A percentile compares a stretch with the other conserved stretches of the same genome.
These are phyloP conservation scores for Hydrochoerus hydrochaeris DNA, from an alignment of 2,113 vertebrate species.

Conservation along the genomic window DNA sequence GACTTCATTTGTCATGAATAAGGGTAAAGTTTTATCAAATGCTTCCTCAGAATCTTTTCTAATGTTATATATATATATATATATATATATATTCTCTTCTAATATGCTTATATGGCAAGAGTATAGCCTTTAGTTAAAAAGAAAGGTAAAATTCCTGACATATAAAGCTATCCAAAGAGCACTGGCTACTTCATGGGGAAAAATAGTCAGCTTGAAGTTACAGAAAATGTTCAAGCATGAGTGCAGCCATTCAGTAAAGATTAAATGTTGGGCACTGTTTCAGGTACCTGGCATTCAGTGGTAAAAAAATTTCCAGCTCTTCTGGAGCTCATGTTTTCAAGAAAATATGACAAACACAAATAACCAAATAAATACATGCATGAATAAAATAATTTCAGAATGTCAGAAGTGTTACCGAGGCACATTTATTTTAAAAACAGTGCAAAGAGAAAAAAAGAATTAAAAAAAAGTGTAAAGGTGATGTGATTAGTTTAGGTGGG, in stretches of 20 bases:
- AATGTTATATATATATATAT: not conserved
- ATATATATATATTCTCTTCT: not conserved
- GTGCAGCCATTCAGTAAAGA: conserved; percentile 4
- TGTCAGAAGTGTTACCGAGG: not conserved
- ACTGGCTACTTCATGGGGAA: conserved; percentile 12
- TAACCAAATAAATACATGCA: conserved; percentile 24
- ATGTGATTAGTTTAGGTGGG: not conserved
- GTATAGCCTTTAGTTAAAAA: conserved; percentile 52
- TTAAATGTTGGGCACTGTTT: not conserved
- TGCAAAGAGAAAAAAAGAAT: not conserved
- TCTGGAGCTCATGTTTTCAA: conserved; percentile 37
- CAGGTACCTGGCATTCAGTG: not conserved
- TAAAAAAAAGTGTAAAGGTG: not conserved
- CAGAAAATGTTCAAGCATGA: conserved; percentile 28
- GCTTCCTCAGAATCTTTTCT: conserved; percentile 54
- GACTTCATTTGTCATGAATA: conserved; percentile 10
- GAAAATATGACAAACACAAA: conserved; percentile 33
- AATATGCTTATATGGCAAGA: conserved; percentile 40
- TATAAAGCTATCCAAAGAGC: conserved; percentile 19
- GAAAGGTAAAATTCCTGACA: conserved; percentile 35
- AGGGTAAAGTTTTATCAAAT: conserved; percentile 49
- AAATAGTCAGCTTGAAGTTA: not conserved
- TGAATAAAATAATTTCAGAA: not conserved
- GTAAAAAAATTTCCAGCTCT: not conserved
- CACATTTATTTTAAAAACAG: not conserved